Percentiles rank a stretch among this genome's conserved stretches.
Conservation (phyloP, 2,888 invertebrate species). For the Pollenia labialis region DNA sequence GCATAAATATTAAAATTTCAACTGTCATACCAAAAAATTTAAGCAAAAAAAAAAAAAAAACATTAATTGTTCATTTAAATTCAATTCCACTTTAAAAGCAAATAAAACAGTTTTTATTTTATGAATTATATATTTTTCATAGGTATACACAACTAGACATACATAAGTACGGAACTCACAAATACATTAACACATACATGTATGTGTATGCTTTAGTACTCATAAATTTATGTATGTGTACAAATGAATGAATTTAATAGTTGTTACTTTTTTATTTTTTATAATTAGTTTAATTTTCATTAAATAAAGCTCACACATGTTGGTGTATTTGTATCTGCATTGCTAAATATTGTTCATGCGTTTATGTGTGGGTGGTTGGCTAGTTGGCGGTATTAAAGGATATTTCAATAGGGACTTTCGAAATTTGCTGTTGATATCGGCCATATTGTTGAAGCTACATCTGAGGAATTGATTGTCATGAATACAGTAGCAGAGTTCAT, state of each 20-base stretch:
- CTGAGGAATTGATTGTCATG: too few species aligned
- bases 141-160: not conserved
- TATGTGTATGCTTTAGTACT: not conserved
- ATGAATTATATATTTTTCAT: not conserved
- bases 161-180: not conserved
- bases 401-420: too few species aligned
- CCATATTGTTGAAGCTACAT: too few species aligned
- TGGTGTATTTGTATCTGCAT: not conserved
- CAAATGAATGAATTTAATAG: conserved; percentile 46
- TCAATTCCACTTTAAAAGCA: conserved; percentile 14
- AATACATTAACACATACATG: not conserved
- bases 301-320: conserved; percentile 58
- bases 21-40: too few species aligned
- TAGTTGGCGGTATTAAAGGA: not conserved
- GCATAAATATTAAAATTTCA: not conserved
- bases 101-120: not conserved
- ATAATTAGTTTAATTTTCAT: conserved; percentile 72
- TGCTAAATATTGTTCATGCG: conserved; percentile 14
- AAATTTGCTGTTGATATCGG: too few species aligned
- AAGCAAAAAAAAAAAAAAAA: not conserved
- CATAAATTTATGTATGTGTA: not conserved
- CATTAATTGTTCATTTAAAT: not conserved
- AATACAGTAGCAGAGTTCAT: too few species aligned
- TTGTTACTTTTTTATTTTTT: conserved; percentile 46
- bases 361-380: not conserved